phyloP scores from a whole-genome alignment of 2,797 vertebrate genomes.

The Myotis planiceps region DNA sequence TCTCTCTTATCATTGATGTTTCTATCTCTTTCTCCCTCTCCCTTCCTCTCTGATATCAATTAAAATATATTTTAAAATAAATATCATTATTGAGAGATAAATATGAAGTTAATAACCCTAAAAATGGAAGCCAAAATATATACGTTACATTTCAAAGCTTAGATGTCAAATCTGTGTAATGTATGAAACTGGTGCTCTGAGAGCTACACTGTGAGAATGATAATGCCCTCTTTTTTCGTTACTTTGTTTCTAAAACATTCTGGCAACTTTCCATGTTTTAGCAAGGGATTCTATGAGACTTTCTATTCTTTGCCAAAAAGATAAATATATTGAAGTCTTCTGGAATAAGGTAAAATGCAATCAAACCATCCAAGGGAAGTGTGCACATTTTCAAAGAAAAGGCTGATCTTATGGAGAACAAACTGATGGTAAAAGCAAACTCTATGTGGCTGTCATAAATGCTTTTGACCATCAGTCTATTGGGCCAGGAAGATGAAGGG shows the following conservation, averaged over 20 bases:
- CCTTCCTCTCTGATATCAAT: too few relatives aligned
- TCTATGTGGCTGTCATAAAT: not conserved
- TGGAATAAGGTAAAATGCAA: not conserved
- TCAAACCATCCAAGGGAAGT: not conserved
- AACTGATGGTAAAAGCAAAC: not conserved
- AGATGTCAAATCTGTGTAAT: not conserved
- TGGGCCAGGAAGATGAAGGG: not conserved
- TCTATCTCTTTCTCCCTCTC: too few relatives aligned
- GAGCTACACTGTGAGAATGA: not conserved
- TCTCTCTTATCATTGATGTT: too few relatives aligned
- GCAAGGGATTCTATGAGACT: not conserved
- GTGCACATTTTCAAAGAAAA: not conserved
- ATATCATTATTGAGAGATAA: not conserved
- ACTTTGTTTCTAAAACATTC: not conserved
- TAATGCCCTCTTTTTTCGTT: not conserved
- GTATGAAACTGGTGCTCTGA: not conserved
- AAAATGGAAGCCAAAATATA: not conserved
- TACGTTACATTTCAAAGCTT: not conserved
- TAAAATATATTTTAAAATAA: not conserved
- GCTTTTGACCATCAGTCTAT: not conserved
- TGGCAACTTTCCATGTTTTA: not conserved
- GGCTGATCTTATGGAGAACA: not conserved
- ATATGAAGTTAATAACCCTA: not conserved
- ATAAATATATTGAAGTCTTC: not conserved
- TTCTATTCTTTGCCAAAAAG: not conserved